Conservation (phyloP, 2,797 vertebrate genomes). For the Oreortyx pictus region DNA sequence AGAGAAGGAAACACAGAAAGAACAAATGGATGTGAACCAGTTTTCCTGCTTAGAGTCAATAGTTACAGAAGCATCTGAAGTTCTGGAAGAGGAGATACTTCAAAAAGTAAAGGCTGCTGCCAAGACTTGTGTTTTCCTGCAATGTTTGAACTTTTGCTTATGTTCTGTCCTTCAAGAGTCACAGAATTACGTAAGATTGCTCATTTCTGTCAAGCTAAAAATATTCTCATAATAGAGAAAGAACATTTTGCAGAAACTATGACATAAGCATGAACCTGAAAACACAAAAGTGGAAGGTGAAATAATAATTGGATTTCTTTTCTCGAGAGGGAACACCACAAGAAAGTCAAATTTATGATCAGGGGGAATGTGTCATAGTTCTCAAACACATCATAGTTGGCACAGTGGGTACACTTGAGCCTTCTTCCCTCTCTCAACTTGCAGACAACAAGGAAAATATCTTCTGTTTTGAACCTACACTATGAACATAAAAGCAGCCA, state of each 20-base stretch:
- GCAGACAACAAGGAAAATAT: not conserved
- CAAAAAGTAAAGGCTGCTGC: not conserved
- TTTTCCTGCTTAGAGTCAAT: not conserved
- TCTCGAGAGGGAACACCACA: not conserved
- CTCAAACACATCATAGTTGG: accelerated
- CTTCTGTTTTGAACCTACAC: not conserved
- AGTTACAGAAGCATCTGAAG: not conserved
- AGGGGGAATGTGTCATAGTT: not conserved
- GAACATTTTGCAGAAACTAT: not conserved
- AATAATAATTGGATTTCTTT: not conserved
- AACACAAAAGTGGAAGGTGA: not conserved
- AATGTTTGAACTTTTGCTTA: constrained; percentile 11
- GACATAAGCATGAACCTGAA: not conserved
- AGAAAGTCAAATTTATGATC: not conserved
- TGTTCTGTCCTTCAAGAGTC: not conserved
- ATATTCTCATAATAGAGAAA: not conserved
- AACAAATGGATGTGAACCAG: not conserved
- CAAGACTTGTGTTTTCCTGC: not conserved
- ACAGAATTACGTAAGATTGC: not conserved
- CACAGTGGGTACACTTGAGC: not conserved
- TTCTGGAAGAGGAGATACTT: constrained; percentile 10
- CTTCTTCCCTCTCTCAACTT: not conserved
- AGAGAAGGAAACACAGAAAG: not conserved
- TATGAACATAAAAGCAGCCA: not conserved
- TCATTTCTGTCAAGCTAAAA: constrained; percentile 21